Conservation (phyloP, 2,797 vertebrate genomes). For the Trematocara caparti region DNA sequence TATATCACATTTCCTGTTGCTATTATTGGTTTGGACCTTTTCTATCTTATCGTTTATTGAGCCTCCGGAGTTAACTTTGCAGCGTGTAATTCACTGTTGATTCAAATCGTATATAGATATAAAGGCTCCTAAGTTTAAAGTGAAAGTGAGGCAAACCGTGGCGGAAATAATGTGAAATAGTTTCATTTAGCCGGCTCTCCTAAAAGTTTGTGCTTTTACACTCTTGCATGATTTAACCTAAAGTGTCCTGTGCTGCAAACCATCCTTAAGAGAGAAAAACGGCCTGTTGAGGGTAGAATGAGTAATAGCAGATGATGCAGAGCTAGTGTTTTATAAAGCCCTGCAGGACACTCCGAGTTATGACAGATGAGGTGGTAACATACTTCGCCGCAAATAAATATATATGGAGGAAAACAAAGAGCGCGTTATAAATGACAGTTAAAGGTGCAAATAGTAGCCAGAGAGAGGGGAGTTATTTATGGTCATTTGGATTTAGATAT, state of each 20-base stretch:
- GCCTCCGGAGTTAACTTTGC: not conserved
- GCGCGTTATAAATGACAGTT: constrained; percentile 17
- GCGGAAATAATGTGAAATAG: not conserved
- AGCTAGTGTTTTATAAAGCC: constrained; percentile 25
- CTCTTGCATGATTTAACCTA: not conserved
- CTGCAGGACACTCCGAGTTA: constrained; percentile 30
- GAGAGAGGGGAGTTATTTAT: constrained; percentile 27
- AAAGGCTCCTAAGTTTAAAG: not conserved
- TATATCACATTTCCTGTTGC: not conserved
- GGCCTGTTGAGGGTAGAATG: constrained; percentile 26
- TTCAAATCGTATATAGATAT: not conserved
- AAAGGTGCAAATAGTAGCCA: constrained; percentile 10
- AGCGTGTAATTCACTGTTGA: not conserved
- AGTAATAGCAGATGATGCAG: constrained; percentile 25
- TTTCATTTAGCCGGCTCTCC: not conserved
- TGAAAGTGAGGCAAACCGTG: not conserved
- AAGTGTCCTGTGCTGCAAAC: not conserved
- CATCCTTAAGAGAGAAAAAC: not conserved
- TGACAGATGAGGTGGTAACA: constrained; percentile 53
- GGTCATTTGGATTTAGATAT: constrained; percentile 1
- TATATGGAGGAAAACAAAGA: constrained; percentile 3
- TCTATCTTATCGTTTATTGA: not conserved
- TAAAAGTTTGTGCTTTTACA: not conserved
- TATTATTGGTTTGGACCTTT: not conserved
- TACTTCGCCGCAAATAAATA: constrained; percentile 12